phyloP scores from a whole-genome alignment of 2,797 vertebrate species.

The Leptatherina wallacei region DNA sequence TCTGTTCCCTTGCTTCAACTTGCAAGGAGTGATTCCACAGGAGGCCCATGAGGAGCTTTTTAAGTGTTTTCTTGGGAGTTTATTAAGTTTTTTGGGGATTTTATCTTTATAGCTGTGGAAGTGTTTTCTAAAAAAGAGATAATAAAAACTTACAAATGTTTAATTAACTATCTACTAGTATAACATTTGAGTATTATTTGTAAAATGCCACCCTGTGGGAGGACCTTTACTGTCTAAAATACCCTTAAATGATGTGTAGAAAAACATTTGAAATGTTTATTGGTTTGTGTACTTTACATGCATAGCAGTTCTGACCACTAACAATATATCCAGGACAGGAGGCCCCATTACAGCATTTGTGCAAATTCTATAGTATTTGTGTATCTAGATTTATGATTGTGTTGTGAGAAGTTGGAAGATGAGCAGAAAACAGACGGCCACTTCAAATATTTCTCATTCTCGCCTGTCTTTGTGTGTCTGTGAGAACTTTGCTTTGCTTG shows the following conservation, averaged over 20 bases:
- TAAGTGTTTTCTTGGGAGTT: conserved; percentile 9
- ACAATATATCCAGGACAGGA: conserved; percentile 2
- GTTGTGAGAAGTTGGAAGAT: conserved; percentile 23
- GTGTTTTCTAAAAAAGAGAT: neutral
- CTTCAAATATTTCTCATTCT: conserved; percentile 44
- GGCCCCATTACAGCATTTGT: neutral
- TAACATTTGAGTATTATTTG: neutral
- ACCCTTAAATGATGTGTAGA: neutral
- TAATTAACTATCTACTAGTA: neutral
- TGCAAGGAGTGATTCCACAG: conserved; percentile 28
- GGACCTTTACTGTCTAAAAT: neutral
- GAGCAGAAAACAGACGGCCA: conserved; percentile 38
- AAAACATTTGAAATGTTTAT: neutral
- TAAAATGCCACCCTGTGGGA: neutral
- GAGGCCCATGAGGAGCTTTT: conserved; percentile 26
- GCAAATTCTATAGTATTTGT: conserved; percentile 15
- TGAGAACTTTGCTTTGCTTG: conserved; percentile 47
- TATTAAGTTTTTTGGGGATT: neutral
- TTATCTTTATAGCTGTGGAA: conserved; percentile 1
- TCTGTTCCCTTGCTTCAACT: conserved; percentile 15
- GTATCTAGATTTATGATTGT: conserved; percentile 34
- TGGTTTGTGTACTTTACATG: neutral
- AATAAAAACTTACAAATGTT: neutral
- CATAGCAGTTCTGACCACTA: neutral
- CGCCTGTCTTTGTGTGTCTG: conserved; percentile 18